These are phyloP conservation scores for Seriola rivoliana DNA, from an alignment of 2,113 vertebrate genomes.

Conservation along the genomic window DNA sequence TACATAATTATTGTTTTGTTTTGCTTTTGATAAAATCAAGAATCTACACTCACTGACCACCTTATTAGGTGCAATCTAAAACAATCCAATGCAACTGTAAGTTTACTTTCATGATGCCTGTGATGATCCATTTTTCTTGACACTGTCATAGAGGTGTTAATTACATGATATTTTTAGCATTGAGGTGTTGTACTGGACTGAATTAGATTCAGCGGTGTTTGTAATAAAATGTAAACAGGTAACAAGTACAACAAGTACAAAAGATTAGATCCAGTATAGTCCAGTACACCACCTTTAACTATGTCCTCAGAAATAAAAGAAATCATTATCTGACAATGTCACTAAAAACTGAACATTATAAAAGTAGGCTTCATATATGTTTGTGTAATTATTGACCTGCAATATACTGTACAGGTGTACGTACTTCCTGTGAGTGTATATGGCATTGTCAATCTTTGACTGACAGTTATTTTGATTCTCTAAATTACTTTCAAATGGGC, in stretches of 20 bases:
- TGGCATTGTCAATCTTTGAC: slow-evolving; percentile 50
- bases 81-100: background rate
- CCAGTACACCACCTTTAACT: background rate
- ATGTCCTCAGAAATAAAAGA: background rate
- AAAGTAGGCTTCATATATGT: background rate
- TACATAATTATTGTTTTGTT: background rate
- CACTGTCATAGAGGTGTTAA: background rate
- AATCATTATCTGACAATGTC: background rate
- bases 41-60: background rate
- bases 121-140: background rate
- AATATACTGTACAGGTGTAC: background rate
- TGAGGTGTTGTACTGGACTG: background rate
- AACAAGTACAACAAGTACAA: no score
- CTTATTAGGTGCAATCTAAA: background rate
- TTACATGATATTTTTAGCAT: background rate
- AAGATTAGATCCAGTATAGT: background rate
- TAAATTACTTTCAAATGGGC: slow-evolving; percentile 61
- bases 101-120: background rate
- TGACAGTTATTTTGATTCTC: slow-evolving; percentile 61
- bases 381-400: background rate
- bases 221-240: background rate
- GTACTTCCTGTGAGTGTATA: background rate
- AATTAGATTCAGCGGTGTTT: background rate
- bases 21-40: background rate
- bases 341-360: background rate